A percentile compares a stretch with the other conserved stretches of the same genome.
These are phyloP conservation scores for Drosophila leontia DNA, from an alignment of 1,140 invertebrate genomes.

Conservation along the genomic window DNA sequence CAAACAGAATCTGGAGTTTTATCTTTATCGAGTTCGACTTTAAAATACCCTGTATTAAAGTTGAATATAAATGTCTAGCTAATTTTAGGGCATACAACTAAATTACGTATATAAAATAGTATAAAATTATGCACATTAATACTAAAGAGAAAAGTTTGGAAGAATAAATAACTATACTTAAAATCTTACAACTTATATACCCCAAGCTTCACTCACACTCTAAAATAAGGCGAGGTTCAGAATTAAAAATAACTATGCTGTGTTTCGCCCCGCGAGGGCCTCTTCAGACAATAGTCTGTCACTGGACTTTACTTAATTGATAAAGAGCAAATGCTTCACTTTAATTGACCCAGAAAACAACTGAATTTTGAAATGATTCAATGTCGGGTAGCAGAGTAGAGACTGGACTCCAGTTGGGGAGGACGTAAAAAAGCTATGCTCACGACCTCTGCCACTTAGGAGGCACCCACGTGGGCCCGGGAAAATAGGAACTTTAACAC, in stretches of 20 bases:
- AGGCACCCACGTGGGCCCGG: constrained; percentile 36
- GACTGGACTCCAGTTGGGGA: constrained; percentile 6
- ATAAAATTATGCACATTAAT: too few species aligned
- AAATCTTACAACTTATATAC: constrained; percentile 6
- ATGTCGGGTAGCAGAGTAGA: constrained; percentile 38
- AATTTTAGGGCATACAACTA: too few species aligned
- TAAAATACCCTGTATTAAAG: constrained; percentile 1
- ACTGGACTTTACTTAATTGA: constrained; percentile 70
- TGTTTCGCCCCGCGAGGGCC: constrained; percentile 26
- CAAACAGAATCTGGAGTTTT: neutral
- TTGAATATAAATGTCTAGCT: too few species aligned
- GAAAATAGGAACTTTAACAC: constrained; percentile 58
- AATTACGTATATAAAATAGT: too few species aligned
- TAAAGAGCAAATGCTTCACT: constrained; percentile 67
- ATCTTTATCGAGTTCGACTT: neutral
- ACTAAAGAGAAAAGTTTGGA: too few species aligned
- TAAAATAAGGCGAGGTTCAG: neutral
- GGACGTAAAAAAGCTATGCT: constrained; percentile 4
- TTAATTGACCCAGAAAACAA: constrained; percentile 72
- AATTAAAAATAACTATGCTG: constrained; percentile 38
- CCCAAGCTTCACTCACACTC: neutral
- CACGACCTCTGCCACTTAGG: constrained; percentile 22
- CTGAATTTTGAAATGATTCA: constrained; percentile 44
- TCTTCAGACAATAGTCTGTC: constrained; percentile 72
- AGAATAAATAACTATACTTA: too few species aligned